Percentiles rank a stretch among this genome's conserved stretches.
Conservation (phyloP, 2,797 vertebrate species). For the Craterocephalus amniculus region DNA sequence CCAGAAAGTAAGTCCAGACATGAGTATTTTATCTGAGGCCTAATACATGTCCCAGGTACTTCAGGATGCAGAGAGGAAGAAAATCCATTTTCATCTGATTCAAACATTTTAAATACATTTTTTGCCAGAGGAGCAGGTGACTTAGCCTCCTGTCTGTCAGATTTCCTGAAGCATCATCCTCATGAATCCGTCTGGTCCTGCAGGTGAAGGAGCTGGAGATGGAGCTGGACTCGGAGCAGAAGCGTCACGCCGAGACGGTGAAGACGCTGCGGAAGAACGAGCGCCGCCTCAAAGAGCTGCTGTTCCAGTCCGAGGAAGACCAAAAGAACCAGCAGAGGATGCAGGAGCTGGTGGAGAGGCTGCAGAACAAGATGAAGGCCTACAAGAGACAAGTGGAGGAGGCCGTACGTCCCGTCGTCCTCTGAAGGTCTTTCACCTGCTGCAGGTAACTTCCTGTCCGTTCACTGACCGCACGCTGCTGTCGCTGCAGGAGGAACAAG, state of each 20-base stretch:
- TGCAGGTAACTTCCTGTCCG: no score
- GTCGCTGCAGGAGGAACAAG: conserved; percentile 82
- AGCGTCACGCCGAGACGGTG: conserved; percentile 82
- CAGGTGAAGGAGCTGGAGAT: conserved; percentile 86
- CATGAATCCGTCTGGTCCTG: neutral
- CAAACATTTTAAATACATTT: no score
- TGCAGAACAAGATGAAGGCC: conserved; percentile 88
- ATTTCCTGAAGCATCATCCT: no score
- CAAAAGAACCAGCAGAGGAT: conserved; percentile 87
- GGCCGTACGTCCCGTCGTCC: conserved; percentile 70
- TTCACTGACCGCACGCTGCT: neutral
- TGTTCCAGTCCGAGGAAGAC: conserved; percentile 88
- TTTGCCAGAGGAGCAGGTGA: no score
- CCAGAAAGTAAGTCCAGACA: no score
- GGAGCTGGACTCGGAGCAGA: conserved; percentile 85
- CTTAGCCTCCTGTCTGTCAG: no score
- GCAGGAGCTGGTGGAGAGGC: conserved; percentile 87
- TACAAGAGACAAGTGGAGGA: conserved; percentile 90
- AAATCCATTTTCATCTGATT: no score
- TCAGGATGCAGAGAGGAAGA: no score
- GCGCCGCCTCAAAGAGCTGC: conserved; percentile 85
- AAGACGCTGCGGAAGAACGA: conserved; percentile 87
- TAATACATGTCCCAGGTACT: no score
- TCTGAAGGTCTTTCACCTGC: neutral
- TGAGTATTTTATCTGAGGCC: no score